Evolutionary conservation across 2,797 vertebrate species (phyloP).

Genomic region (Austrolebias charrua): DNA sequence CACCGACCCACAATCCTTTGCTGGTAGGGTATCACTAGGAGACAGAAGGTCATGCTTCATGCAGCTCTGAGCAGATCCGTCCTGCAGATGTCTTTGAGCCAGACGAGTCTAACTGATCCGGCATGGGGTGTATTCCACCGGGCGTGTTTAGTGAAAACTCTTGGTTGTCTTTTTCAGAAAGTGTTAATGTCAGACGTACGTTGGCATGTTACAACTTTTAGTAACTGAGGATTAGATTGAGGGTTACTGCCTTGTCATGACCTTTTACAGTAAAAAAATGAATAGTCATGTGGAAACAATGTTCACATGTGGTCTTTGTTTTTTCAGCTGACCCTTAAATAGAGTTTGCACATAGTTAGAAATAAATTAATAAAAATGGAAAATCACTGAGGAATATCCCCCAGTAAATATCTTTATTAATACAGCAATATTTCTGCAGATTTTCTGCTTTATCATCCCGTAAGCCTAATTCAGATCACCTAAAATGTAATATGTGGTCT

Average conservation of each 20-base stretch:
- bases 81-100: conserved; percentile 64
- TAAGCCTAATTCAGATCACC: not conserved
- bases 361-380: too few relatives aligned
- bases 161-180: not conserved
- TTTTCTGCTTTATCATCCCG: not conserved
- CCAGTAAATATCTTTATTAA: not conserved
- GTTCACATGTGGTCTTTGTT: too few relatives aligned
- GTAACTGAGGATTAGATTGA: too few relatives aligned
- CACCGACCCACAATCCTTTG: conserved; percentile 17
- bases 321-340: too few relatives aligned
- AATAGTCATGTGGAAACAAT: too few relatives aligned
- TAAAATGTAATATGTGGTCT: not conserved
- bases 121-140: conserved; percentile 25
- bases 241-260: not conserved
- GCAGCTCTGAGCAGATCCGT: conserved; percentile 51
- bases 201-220: not conserved
- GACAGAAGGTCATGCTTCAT: conserved; percentile 52
- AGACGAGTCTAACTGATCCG: conserved; percentile 59
- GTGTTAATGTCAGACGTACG: not conserved
- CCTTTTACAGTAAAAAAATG: not conserved
- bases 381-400: too few relatives aligned
- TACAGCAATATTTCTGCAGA: not conserved
- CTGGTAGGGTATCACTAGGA: conserved; percentile 35
- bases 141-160: not conserved
- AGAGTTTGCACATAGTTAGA: too few relatives aligned